phyloP scores from a whole-genome alignment of 1,140 invertebrate genomes.

The Penaeus japonicus region DNA sequence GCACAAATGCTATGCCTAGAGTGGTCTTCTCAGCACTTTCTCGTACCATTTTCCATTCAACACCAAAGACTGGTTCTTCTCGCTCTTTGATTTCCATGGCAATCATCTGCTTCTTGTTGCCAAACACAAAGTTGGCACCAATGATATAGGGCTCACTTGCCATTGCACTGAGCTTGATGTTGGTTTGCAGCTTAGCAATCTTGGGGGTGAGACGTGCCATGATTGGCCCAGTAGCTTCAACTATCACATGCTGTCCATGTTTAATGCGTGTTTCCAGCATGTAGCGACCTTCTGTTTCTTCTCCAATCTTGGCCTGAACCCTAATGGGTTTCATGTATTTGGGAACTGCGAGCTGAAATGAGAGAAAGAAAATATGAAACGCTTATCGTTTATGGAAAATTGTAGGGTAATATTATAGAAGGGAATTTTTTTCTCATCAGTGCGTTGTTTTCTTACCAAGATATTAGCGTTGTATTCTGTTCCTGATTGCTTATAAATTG shows the following conservation, averaged over 20 bases:
- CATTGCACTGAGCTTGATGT: not conserved
- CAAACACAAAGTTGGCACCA: not conserved
- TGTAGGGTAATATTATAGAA: no score
- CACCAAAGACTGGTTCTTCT: not conserved
- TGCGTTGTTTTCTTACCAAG: no score
- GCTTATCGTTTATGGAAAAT: not conserved
- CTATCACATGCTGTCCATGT: not conserved
- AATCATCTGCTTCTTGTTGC: not conserved
- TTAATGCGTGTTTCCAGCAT: not conserved
- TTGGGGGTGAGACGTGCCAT: not conserved
- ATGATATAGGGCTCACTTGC: not conserved
- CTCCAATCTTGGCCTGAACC: not conserved
- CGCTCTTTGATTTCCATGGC: not conserved
- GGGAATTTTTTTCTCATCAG: no score
- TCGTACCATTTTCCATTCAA: not conserved
- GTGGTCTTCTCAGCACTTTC: not conserved
- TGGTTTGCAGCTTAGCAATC: not conserved
- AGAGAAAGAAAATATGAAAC: not conserved
- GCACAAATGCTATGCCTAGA: not conserved
- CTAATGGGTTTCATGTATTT: not conserved
- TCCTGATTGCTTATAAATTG: no score
- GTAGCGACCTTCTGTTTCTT: not conserved
- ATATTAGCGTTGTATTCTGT: no score
- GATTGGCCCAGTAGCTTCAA: not conserved
- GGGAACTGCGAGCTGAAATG: not conserved